Conservation (phyloP, 1,140 invertebrate genomes). For the Drosophila quadrilineata region DNA sequence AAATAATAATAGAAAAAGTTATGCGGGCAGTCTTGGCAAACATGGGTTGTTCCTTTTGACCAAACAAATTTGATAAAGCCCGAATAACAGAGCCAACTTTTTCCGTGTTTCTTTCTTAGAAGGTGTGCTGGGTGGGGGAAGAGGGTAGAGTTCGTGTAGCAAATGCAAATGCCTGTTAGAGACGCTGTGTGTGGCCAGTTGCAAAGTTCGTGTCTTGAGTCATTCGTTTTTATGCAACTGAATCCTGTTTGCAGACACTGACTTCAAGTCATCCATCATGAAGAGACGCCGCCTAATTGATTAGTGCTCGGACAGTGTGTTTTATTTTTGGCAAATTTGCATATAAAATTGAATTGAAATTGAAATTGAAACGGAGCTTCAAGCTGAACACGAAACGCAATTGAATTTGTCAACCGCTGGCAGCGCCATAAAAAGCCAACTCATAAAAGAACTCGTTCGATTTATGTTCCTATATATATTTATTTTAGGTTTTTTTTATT, state of each 20-base stretch:
- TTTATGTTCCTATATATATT: neutral
- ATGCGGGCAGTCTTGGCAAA: constrained; percentile 25
- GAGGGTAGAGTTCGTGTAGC: neutral
- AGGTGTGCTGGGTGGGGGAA: too few relatives aligned
- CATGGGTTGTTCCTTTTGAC: constrained; percentile 9
- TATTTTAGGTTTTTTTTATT: too few relatives aligned
- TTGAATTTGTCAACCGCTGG: constrained; percentile 45
- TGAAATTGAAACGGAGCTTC: constrained; percentile 35
- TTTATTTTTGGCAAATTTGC: constrained; percentile 64
- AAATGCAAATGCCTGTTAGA: constrained; percentile 36
- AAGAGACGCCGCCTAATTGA: constrained; percentile 36
- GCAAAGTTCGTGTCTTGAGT: constrained; percentile 74
- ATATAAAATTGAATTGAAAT: constrained; percentile 50
- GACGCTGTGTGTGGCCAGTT: constrained; percentile 57
- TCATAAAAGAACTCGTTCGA: constrained; percentile 33
- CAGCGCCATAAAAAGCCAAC: constrained; percentile 1
- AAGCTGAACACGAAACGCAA: constrained; percentile 39
- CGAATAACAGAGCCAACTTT: constrained; percentile 48
- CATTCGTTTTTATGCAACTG: constrained; percentile 45
- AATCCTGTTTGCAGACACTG: constrained; percentile 47
- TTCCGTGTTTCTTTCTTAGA: constrained; percentile 56
- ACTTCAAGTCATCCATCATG: constrained; percentile 65
- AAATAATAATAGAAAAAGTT: constrained; percentile 11
- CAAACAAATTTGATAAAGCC: constrained; percentile 42
- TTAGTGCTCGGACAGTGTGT: constrained; percentile 7